Evolutionary conservation across 2,797 vertebrate species (phyloP), one percentile per base, ranked within the genome.

Genomic region (Typhlichthys subterraneus): DNA sequence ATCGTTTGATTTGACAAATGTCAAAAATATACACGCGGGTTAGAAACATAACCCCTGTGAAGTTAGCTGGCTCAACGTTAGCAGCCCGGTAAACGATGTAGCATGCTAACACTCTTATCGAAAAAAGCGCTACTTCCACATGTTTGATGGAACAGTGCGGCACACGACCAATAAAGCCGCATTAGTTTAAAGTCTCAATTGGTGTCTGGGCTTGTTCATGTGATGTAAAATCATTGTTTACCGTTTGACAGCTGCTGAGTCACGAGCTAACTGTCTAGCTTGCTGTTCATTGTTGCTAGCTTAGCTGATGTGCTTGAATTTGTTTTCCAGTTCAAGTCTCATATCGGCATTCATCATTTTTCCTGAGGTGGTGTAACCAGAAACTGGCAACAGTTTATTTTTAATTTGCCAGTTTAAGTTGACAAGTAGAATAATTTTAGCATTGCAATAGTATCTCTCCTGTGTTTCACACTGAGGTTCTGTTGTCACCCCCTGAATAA

Each of bases 171-270:
- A 70, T 77, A 76, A 51, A 77, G 61, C 9, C 15, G 23, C 10
- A 46, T 15, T 66, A n/a, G 14, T 45, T 12, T 31, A 5, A 3
- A 61, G 48, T 75, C 33, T 60, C 5, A 4, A 17, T 45, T 60
- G 50, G 5, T 61, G 5, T 1, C 2, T 48, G 13, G 19, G 14
- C 45, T 66, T 14, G 48, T 15, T 51, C 4, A 42, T 42, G 38
- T 42, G 15, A 10, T n/a, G 53, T n/a, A 14, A 45, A 2, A 14
- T 7, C 49, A 11, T 4, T 12, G 6, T 72, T 64, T 71, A 45
- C 38, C 7, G 46, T 8, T 42, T 80, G 78, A 63, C 76, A 87
- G 86, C 83, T 92, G 92, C 91, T 93, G 92, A 93, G 91, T 93
- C 92, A 93, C 89, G 77, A 90, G 87, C 89, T 89, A 87, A 80